Conservation (phyloP, 2,888 invertebrate species). For the Drosophila quasianomalipes region DNA sequence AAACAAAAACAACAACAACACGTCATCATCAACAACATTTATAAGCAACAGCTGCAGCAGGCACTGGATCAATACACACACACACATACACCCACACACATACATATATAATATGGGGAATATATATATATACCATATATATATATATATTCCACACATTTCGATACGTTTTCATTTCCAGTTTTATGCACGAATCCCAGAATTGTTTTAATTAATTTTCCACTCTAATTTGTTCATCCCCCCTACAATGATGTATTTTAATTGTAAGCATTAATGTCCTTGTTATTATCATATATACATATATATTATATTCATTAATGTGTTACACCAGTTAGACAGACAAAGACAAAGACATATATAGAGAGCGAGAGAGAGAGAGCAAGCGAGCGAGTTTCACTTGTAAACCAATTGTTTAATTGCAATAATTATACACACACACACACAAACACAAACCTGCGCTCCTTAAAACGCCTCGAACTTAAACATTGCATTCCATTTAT, state of each 20-base stretch:
- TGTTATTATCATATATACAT: conserved; percentile 46
- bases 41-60: conserved; percentile 3
- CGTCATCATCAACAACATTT: conserved; percentile 6
- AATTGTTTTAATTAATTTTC: conserved; percentile 30
- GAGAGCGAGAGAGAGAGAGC: conserved; percentile 13
- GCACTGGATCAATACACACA: conserved; percentile 1
- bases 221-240: conserved; percentile 6
- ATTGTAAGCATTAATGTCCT: conserved; percentile 52
- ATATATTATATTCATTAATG: conserved; percentile 45
- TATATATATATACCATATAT: conserved; percentile 22
- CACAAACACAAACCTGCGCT: conserved; percentile 3
- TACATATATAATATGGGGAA: conserved; percentile 27
- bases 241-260: conserved; percentile 36
- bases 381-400: conserved; percentile 12
- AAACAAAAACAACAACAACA: conserved; percentile 5
- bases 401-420: conserved; percentile 24
- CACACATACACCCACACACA: conserved; percentile 19
- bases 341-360: conserved; percentile 8
- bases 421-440: conserved; percentile 18
- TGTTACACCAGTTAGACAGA: conserved; percentile 56
- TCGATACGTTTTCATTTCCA: conserved; percentile 41
- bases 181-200: conserved; percentile 44
- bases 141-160: conserved; percentile 31
- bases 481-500: conserved; percentile 52
- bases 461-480: conserved; percentile 29